Conservation (phyloP, 2,797 vertebrate genomes). For the Enteromius anoplus region DNA sequence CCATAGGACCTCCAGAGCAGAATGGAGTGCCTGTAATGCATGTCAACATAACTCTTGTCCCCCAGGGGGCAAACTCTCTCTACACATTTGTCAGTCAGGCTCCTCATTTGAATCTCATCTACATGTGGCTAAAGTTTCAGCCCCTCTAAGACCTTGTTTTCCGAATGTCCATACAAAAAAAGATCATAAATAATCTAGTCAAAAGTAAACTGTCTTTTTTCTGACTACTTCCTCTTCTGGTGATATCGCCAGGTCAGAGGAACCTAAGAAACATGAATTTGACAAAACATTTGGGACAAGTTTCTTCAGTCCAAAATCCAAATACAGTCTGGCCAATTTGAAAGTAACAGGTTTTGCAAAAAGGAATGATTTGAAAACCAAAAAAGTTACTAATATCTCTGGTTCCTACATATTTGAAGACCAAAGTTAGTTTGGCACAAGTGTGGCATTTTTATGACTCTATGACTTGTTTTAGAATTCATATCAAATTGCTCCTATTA, state of each 20-base stretch:
- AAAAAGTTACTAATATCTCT: background rate
- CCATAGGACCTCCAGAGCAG: conserved; percentile 25
- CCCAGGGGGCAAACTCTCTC: conserved; percentile 77
- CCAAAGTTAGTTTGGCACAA: background rate
- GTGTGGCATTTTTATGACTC: background rate
- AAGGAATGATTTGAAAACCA: background rate
- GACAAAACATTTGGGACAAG: background rate
- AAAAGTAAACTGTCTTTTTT: background rate
- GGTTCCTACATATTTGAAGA: background rate
- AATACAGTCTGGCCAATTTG: background rate
- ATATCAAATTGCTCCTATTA: background rate
- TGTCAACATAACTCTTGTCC: conserved; percentile 35
- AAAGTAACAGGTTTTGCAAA: background rate
- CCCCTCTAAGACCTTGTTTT: background rate
- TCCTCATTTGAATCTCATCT: conserved; percentile 31
- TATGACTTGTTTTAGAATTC: background rate
- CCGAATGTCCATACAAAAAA: background rate
- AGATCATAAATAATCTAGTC: background rate
- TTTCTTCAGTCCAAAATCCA: background rate
- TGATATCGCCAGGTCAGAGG: conserved; percentile 9
- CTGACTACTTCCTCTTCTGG: background rate
- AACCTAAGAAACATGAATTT: background rate
- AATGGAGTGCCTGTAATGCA: background rate
- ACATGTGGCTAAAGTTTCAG: background rate
- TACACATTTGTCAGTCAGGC: conserved; percentile 53